Conservation (phyloP, 1,140 invertebrate genomes). For the Formica selysi region DNA sequence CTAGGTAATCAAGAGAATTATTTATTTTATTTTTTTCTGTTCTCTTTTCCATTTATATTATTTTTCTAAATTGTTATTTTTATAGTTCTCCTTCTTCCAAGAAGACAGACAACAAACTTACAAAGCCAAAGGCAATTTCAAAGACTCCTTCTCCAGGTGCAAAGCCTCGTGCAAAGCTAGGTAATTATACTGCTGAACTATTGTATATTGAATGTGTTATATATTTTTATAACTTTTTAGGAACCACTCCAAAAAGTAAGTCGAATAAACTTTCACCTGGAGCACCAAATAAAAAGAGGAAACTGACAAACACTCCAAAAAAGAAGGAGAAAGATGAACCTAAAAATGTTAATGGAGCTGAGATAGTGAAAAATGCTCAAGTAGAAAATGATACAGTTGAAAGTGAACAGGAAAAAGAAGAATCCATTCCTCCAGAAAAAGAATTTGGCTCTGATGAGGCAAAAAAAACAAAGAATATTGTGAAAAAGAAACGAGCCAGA, state of each 20-base stretch:
- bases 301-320: conserved; percentile 13
- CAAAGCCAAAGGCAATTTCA: conserved; percentile 50
- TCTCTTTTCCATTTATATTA: conserved; percentile 10
- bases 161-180: conserved; percentile 48
- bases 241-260: conserved; percentile 36
- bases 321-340: conserved; percentile 52
- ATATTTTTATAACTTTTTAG: conserved; percentile 32
- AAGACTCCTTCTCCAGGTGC: conserved; percentile 48
- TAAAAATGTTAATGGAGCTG: neutral
- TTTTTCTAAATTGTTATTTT: conserved; percentile 20
- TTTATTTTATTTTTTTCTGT: neutral
- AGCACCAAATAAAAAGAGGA: conserved; percentile 57
- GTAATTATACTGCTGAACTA: conserved; percentile 9
- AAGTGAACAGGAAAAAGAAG: neutral
- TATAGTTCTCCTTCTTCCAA: conserved; percentile 65
- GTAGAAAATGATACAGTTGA: neutral
- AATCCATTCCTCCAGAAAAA: neutral
- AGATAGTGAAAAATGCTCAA: neutral
- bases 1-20: conserved; percentile 42
- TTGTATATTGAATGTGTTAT: neutral
- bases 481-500: conserved; percentile 59
- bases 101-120: conserved; percentile 53
- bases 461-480: neutral
- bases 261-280: conserved; percentile 38
- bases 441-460: conserved; percentile 26